These are phyloP conservation scores for Myiopsitta monachus DNA, from an alignment of 2,113 vertebrate species.

Conservation along the genomic window DNA sequence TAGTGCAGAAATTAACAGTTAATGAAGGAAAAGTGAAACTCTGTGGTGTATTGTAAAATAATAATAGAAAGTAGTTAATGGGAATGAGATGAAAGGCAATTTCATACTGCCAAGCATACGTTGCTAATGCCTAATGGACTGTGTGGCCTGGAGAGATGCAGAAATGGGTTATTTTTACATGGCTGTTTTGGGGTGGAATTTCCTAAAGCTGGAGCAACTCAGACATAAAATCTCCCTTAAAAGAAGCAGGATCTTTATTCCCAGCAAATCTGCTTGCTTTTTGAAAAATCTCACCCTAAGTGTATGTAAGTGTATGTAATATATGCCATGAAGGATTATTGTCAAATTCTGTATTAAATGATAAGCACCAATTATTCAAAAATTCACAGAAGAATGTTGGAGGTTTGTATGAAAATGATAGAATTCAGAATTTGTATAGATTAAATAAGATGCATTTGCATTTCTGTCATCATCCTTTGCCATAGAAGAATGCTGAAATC, in stretches of 20 bases:
- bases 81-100: neutral
- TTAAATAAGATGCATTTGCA: neutral
- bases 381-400: neutral
- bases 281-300: neutral
- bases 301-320: neutral
- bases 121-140: neutral
- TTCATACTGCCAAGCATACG: neutral
- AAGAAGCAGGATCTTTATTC: neutral
- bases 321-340: neutral
- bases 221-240: slow-evolving; percentile 1
- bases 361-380: neutral
- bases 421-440: neutral
- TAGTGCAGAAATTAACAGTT: neutral
- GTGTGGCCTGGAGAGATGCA: neutral
- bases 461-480: neutral
- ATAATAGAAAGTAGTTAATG: neutral
- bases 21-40: neutral
- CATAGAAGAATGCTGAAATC: neutral
- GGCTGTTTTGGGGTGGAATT: slow-evolving; percentile 13
- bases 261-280: neutral
- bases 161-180: slow-evolving; percentile 5
- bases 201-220: neutral
- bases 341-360: neutral
- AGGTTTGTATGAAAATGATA: neutral
- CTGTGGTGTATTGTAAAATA: neutral